phyloP scores from a whole-genome alignment of 2,797 vertebrate species.

The Thalassophryne amazonica region DNA sequence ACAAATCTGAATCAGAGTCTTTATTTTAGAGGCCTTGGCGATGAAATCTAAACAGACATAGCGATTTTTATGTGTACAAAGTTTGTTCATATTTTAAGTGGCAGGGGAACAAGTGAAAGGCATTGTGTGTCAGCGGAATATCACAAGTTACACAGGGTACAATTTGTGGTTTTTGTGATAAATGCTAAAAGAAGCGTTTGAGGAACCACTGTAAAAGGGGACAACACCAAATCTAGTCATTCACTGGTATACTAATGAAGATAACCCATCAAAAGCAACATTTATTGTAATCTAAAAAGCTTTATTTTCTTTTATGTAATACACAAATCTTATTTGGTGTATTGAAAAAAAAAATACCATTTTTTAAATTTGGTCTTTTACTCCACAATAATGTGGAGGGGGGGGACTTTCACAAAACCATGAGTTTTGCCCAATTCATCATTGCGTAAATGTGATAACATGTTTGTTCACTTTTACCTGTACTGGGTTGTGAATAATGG shows the following conservation, averaged over 20 bases:
- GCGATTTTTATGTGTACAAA: constrained; percentile 65
- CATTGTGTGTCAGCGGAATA: constrained; percentile 32
- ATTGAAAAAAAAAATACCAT: too few relatives aligned
- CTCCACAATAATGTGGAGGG: too few relatives aligned
- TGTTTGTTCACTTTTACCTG: constrained; percentile 4
- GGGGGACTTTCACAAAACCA: too few relatives aligned
- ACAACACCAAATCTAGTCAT: too few relatives aligned
- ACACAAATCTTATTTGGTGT: too few relatives aligned
- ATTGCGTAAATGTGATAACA: constrained; percentile 6
- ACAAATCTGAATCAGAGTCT: constrained; percentile 59
- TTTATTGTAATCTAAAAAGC: too few relatives aligned
- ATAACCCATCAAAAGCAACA: too few relatives aligned
- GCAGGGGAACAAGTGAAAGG: not conserved
- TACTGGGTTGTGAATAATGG: constrained; percentile 8
- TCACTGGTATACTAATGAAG: too few relatives aligned
- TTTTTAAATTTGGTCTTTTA: too few relatives aligned
- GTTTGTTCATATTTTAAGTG: constrained; percentile 59
- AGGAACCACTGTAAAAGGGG: constrained; percentile 37
- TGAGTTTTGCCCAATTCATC: too few relatives aligned
- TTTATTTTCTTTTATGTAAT: too few relatives aligned
- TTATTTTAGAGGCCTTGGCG: constrained; percentile 55
- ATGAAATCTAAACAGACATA: constrained; percentile 5
- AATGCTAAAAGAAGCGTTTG: constrained; percentile 33
- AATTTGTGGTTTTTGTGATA: constrained; percentile 61
- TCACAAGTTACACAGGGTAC: constrained; percentile 62